Evolutionary conservation across 1,140 invertebrate genomes (phyloP), one percentile per base, ranked within the genome.

Genomic region (Trypoxylus dichotomus): DNA sequence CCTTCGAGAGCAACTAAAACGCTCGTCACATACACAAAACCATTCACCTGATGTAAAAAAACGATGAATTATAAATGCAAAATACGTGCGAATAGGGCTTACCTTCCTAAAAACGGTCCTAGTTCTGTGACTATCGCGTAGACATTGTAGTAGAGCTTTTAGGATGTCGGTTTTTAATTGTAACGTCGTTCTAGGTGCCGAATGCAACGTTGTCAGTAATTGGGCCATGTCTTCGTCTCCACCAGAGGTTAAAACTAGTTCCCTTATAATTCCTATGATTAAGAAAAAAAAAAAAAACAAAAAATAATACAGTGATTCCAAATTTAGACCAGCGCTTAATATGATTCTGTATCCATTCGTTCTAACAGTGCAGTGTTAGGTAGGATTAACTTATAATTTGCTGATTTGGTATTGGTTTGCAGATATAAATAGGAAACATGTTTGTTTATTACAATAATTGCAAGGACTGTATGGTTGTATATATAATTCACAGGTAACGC

Each of bases 1-100:
- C 94, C 94, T 87, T 99, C 97, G 84, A 99, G 89, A 1, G 96
- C 95, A 0, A 98, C 95, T 11, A 99, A 89, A 2, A 99, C 95
- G 80, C 96, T 98, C 87, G 98, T 97, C 0, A 99, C 93, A 85
- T 98, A 99, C 0, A 99, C 95, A 87, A 99, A 99, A 15, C 98
- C 98, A 79, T 97, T 97, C 3, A 90, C 89, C 89, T 90, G 8
- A 78, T 15, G 74, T 76, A 58, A 76, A 24, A 10, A 76, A 32
- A 54, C 15, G 47, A 58, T 58, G 2, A 76, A 54, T 63, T 27
- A 37, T 37, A 2, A 32, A 32, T 7, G 2, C 7, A 32, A 32
- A 7, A 0, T 5, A 8, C 5, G 32, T 2, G 5, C 10, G 32
- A 37, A 37, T 68, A 68, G 74, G 43, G 79, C 76, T 37, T 82